Evolutionary conservation across 1,140 invertebrate genomes (phyloP).

Genomic region (Bradynema listronoti): DNA sequence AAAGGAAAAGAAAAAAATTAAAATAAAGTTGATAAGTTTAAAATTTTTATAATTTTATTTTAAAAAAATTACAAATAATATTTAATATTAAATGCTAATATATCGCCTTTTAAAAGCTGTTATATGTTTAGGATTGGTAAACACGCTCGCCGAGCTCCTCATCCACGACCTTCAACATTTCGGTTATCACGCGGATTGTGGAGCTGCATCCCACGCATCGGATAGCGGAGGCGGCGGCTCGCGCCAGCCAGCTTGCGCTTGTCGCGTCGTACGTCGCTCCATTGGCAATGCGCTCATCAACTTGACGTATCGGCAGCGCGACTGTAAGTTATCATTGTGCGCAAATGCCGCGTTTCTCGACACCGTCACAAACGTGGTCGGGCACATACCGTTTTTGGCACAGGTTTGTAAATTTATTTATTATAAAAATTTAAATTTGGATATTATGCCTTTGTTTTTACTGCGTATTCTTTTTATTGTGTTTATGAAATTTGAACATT

Average conservation of each 20-base stretch:
- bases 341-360: conserved; percentile 20
- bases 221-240: too few relatives aligned
- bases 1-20: too few relatives aligned
- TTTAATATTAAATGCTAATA: too few relatives aligned
- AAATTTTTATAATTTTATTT: too few relatives aligned
- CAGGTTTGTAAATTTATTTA: conserved; percentile 19
- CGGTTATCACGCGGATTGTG: conserved; percentile 6
- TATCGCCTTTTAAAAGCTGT: too few relatives aligned
- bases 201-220: conserved; percentile 17
- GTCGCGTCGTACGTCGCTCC: conserved; percentile 8
- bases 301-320: conserved; percentile 22
- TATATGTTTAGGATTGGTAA: conserved; percentile 24
- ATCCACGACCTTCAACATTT: conserved; percentile 18
- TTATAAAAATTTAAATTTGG: not conserved
- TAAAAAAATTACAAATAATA: too few relatives aligned
- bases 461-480: too few relatives aligned
- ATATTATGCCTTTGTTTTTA: too few relatives aligned
- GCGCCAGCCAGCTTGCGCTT: too few relatives aligned
- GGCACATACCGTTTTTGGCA: conserved; percentile 2
- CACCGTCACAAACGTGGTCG: conserved; percentile 25
- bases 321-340: conserved; percentile 23
- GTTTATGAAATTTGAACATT: too few relatives aligned
- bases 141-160: conserved; percentile 23
- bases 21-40: too few relatives aligned
- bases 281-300: conserved; percentile 32